phyloP scores from a whole-genome alignment of 2,888 invertebrate genomes.

The Gerris lacustris region DNA sequence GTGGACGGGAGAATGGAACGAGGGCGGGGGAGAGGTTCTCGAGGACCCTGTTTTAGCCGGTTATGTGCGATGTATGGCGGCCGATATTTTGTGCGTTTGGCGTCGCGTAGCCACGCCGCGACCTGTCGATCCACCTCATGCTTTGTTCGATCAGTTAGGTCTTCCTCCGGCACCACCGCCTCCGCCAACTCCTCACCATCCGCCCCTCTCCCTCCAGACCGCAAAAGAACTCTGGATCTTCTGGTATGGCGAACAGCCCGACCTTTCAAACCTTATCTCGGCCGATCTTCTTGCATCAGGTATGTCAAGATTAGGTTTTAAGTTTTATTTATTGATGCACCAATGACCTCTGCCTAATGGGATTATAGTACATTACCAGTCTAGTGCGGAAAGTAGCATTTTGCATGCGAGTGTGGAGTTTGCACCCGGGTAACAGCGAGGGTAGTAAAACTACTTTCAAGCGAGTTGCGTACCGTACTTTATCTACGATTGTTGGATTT shows the following conservation, averaged over 20 bases:
- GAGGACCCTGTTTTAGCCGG: conserved; percentile 84
- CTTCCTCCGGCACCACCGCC: conserved; percentile 34
- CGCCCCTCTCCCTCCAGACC: conserved; percentile 68
- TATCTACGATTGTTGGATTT: no score
- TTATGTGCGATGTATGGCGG: conserved; percentile 80
- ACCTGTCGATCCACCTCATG: conserved; percentile 26
- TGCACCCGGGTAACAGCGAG: no score
- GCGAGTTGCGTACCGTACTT: no score
- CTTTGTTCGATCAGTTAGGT: conserved; percentile 28
- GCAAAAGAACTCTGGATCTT: conserved; percentile 99
- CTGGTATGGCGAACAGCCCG: conserved; percentile 98
- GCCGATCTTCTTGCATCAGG: conserved; percentile 74
- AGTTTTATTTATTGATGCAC: no score
- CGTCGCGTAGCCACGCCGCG: conserved; percentile 61
- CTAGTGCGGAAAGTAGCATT: no score
- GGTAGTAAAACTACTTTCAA: no score
- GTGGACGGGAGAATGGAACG: conserved; percentile 52
- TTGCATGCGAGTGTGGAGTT: no score
- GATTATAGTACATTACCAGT: no score
- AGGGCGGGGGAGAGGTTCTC: conserved; percentile 48
- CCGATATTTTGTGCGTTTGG: conserved; percentile 97
- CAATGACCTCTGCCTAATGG: no score
- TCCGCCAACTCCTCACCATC: conserved; percentile 43
- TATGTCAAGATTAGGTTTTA: conserved; percentile 42
- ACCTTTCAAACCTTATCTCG: conserved; percentile 69